Base-by-base conservation (phyloP, 2,113 vertebrate species). In the Grantiella picta region DNA sequence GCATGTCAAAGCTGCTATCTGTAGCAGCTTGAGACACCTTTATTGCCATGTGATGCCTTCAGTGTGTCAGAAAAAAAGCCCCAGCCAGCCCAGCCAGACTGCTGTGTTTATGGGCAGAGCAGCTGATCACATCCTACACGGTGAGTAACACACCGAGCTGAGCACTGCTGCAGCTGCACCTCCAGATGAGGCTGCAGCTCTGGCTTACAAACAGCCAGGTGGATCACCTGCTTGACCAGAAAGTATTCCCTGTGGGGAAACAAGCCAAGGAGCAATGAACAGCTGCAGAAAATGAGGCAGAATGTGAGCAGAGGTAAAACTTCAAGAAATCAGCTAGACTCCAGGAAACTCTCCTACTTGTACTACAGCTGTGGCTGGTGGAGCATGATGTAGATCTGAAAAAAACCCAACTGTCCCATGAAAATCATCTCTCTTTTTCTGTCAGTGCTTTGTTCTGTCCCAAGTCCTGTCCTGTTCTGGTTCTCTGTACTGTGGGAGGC, bases 31-130 rank as follows among this genome's bases (percentile, higher is more conserved):
- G 82, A 59, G 83, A 54, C 15, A 45, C 23, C 47, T 82, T 63
- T 31, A 64, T 33, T 42, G 59, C 23, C 28, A 19, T 0, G 2
- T 33, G n/a, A 12, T 66, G 40, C 35, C 79, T 57, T 71, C 57
- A 53, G n/a, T 7, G 15, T 3, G 16, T 31, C 4, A n/a, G 10
- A 28, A 35, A 52, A 53, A 40, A 4, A 18, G 20, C 49, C 21
- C 13, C 33, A 35, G n/a, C 1, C 21, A 45, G 65, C 24, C 33
- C 47, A 27, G 65, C 10, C 52, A 96, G 50, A 53, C 95, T 52
- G 98, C 97, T 12, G 98, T 97, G 38, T 98, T 98, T 86, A 89
- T 97, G 42, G 98, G 98, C 72, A 94, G 94, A 70, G 96, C 42
- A 35, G 56, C 53, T 31, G 56, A 33, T 12, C 0, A 2, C 9